Evolutionary conservation across 2,113 vertebrate genomes (phyloP).

Genomic region (zebrafish (Danio rerio)): GRCz12tu NC_133189.1:50428001-50428500

Average conservation of each 20-base stretch:
- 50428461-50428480: conserved; percentile 54
- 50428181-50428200: conserved; percentile 25
- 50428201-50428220: conserved; percentile 42
- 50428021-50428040: too few species aligned
- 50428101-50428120: too few species aligned
- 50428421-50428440: conserved; percentile 65
- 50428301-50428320: conserved; percentile 43
- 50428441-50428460: conserved; percentile 78
- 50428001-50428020: too few species aligned
- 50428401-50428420: conserved; percentile 60
- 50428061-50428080: too few species aligned
- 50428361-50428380: conserved; percentile 24
- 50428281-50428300: conserved; percentile 52
- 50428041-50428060: too few species aligned
- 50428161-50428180: conserved; percentile 50
- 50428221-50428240: conserved; percentile 46
- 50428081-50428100: too few species aligned
- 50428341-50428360: not conserved
- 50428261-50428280: conserved; percentile 41
- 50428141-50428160: too few species aligned
- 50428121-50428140: too few species aligned
- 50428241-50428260: not conserved
- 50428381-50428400: conserved; percentile 20
- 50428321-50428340: conserved; percentile 55
- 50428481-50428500: conserved; percentile 38